These are phyloP conservation scores for Thecophora atra DNA, from an alignment of 2,888 invertebrate species.

Conservation along the genomic window DNA sequence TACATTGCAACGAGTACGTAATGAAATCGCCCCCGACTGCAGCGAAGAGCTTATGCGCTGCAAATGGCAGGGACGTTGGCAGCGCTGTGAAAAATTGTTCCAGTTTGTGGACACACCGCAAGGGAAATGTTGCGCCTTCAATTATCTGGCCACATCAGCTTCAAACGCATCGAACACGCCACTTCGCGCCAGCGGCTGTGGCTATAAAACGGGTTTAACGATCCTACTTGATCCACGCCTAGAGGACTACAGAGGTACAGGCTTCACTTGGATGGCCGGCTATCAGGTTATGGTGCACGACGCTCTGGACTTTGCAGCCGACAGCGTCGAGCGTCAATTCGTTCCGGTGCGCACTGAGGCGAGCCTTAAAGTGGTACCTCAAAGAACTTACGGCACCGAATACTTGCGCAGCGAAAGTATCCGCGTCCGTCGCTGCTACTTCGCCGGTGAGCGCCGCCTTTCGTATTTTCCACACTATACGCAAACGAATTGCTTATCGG, in stretches of 20 bases:
- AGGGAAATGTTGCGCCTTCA: constrained; percentile 74
- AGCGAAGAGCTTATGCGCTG: constrained; percentile 68
- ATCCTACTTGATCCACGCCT: constrained; percentile 68
- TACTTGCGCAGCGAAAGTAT: constrained; percentile 66
- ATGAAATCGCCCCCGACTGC: constrained; percentile 68
- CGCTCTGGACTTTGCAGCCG: constrained; percentile 70
- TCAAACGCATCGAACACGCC: constrained; percentile 16
- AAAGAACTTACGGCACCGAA: constrained; percentile 70
- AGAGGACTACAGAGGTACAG: constrained; percentile 70
- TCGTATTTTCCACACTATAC: constrained; percentile 68
- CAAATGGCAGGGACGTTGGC: constrained; percentile 70
- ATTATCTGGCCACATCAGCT: constrained; percentile 61
- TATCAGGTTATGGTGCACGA: constrained; percentile 72
- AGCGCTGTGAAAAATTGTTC: constrained; percentile 69
- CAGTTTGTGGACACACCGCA: constrained; percentile 66
- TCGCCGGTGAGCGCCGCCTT: constrained; percentile 67
- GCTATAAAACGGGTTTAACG: constrained; percentile 72
- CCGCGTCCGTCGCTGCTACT: constrained; percentile 70
- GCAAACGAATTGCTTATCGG: constrained; percentile 73
- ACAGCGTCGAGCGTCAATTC: constrained; percentile 69
- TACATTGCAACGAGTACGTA: constrained; percentile 48
- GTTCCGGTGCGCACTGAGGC: constrained; percentile 68
- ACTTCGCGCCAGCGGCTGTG: constrained; percentile 70
- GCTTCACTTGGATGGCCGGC: constrained; percentile 69
- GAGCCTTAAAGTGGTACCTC: constrained; percentile 71